These are phyloP conservation scores for Drosophila cardini DNA, from an alignment of 1,140 invertebrate genomes.

Conservation along the genomic window DNA sequence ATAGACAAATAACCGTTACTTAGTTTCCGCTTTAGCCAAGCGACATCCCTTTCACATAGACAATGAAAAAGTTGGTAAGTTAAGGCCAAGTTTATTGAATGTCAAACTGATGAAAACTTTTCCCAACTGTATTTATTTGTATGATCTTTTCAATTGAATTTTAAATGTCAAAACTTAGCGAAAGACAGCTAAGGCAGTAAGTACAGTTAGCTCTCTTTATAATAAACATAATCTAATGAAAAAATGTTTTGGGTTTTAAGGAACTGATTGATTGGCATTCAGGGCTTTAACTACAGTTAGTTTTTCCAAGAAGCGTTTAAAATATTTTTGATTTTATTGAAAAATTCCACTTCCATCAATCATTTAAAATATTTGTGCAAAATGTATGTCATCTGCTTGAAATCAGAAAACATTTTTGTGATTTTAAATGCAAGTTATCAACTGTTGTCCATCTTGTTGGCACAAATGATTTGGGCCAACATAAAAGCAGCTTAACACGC, in stretches of 20 bases:
- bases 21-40: slow-evolving; percentile 64
- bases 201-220: background rate
- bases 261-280: too few relatives aligned
- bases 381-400: slow-evolving; percentile 7
- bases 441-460: slow-evolving; percentile 28
- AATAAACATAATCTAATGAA: background rate
- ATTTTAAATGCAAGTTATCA: slow-evolving; percentile 31
- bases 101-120: slow-evolving; percentile 24
- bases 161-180: slow-evolving; percentile 31
- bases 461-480: slow-evolving; percentile 26
- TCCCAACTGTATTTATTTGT: slow-evolving; percentile 7
- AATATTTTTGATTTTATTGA: background rate
- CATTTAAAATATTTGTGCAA: slow-evolving; percentile 23
- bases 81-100: slow-evolving; percentile 59
- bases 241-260: background rate
- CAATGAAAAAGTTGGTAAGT: slow-evolving; percentile 47
- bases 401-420: slow-evolving; percentile 29
- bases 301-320: background rate
- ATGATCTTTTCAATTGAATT: slow-evolving; percentile 27
- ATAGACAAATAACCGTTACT: slow-evolving; percentile 68
- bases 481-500: slow-evolving; percentile 71
- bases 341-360: background rate
- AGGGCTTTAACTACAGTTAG: too few relatives aligned
- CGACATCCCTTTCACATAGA: slow-evolving; percentile 25
- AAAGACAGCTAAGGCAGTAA: slow-evolving; percentile 4